These are phyloP conservation scores for Anguilla anguilla DNA, from an alignment of 2,797 vertebrate genomes.

Conservation along the genomic window DNA sequence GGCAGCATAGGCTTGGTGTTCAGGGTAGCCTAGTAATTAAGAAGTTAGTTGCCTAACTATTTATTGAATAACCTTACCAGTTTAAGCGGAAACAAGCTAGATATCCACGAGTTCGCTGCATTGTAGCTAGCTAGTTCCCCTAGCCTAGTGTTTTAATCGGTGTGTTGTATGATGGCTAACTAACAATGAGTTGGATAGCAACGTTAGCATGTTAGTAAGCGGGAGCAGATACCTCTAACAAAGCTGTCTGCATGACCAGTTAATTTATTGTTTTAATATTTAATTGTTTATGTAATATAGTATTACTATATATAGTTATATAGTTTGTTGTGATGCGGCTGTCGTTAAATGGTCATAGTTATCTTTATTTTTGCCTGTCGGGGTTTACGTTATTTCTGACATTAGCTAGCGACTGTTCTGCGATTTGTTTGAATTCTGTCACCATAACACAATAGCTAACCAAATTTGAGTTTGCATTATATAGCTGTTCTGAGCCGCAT, in stretches of 20 bases:
- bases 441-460: not conserved
- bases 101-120: not conserved
- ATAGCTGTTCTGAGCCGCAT: not conserved
- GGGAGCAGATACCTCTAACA: not conserved
- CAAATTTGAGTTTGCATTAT: not conserved
- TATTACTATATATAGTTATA: too few relatives aligned
- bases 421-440: not conserved
- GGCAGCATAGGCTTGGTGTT: not conserved
- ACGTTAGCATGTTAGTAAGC: not conserved
- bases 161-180: not conserved
- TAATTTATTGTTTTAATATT: too few relatives aligned
- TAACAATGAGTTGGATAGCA: not conserved
- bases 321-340: too few relatives aligned
- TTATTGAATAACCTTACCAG: not conserved
- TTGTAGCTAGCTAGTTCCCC: not conserved
- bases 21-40: not conserved
- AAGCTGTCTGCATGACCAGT: not conserved
- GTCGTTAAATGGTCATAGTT: too few relatives aligned
- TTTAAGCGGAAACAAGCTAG: not conserved
- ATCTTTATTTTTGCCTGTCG: too few relatives aligned
- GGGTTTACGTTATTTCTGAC: not conserved
- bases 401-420: not conserved
- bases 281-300: too few relatives aligned
- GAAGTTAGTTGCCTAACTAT: not conserved
- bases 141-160: too few relatives aligned